phyloP scores from a whole-genome alignment of 53 echinoderm and acorn worm genomes.

The Crossaster papposus region DNA sequence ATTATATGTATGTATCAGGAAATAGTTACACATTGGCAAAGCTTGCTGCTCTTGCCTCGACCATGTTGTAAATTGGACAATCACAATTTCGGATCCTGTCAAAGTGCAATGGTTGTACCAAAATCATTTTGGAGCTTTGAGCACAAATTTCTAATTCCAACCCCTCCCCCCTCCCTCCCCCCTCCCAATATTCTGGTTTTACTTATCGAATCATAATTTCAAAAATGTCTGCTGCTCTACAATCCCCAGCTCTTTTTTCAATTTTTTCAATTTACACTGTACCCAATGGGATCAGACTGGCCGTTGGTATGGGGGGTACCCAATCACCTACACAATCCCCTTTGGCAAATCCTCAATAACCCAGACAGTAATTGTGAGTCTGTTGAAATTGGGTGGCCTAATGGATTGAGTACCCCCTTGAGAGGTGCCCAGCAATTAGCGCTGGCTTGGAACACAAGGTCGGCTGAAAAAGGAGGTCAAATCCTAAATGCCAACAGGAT shows the following conservation, averaged over 20 bases:
- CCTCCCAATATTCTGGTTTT: neutral
- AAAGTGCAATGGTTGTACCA: too few species aligned
- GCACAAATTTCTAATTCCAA: neutral
- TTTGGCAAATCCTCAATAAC: neutral
- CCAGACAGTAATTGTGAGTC: neutral
- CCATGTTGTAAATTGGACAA: too few species aligned
- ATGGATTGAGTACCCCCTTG: conserved; percentile 29
- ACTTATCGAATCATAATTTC: neutral
- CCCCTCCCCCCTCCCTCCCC: neutral
- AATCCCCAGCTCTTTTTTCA: neutral
- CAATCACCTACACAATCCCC: conserved; percentile 5
- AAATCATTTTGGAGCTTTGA: neutral
- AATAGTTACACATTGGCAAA: too few species aligned
- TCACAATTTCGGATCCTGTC: too few species aligned
- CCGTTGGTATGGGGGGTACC: conserved; percentile 20
- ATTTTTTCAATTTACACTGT: neutral
- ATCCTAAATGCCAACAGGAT: conserved; percentile 8
- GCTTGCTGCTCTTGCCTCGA: too few species aligned
- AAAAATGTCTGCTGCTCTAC: neutral
- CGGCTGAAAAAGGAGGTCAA: conserved; percentile 12
- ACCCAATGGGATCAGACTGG: neutral
- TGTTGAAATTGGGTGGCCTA: conserved; percentile 19
- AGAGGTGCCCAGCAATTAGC: conserved; percentile 21
- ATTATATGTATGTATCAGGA: too few species aligned
- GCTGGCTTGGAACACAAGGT: conserved; percentile 7